Evolutionary conservation across 2,888 invertebrate species (phyloP), one percentile per base, ranked within the genome.

Genomic region (Mechanitis messenoides): DNA sequence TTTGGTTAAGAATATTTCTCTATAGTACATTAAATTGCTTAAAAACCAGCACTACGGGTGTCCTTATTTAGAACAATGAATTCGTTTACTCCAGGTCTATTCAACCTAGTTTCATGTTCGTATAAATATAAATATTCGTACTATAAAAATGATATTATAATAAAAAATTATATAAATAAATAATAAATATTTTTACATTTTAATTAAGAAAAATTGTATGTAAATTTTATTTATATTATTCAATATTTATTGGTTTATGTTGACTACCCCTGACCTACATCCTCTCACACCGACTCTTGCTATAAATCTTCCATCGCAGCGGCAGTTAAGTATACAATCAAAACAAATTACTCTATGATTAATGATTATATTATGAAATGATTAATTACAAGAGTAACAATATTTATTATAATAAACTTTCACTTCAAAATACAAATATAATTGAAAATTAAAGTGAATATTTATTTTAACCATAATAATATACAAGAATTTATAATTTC

Each of bases 291-390:
- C 50, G 31, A 50, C 31, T 31, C 31, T 31, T 31, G 50, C 31
- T 50, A 50, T 50, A 50, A 50, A 50, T 50, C 50, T 50, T 50
- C 50, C 31, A 31, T 31, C 50, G 7, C 50, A 2, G 50, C 31
- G 50, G 31, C 31, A 31, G 9, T 31, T 9, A 50, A 50, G 50
- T 62, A 9, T 42, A 68, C 68, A 69, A 68, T 69, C 68, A 68
- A 67, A 69, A 69, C 69, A 68, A 70, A 70, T 70, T 69, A 69
- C 55, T 63, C 59, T 66, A 64, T 71, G 68, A 71, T 71, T 65
- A 68, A 69, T 71, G 63, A 7, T 28, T 31, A 31, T 50, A 31
- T 31, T 31, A 2, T 31, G 50, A 50, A 50, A 9, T 50, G 50
- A 50, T 50, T 50, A 50, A 50, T 50, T 50, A 50, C 31, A 31